Base-by-base conservation (phyloP, 2,113 vertebrate genomes). In the Tetrax tetrax region DNA sequence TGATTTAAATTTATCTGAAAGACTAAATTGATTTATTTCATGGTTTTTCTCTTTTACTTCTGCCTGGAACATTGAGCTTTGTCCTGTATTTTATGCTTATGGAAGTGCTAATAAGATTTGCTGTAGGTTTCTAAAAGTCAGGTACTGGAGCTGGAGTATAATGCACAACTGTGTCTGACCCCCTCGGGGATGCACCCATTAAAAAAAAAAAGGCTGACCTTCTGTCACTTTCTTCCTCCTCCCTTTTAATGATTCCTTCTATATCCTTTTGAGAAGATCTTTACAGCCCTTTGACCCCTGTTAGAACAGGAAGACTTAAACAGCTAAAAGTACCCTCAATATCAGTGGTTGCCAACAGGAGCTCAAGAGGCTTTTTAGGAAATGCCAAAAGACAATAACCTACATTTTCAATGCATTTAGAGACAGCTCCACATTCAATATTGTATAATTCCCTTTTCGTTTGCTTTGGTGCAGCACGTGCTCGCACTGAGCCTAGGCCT, bases 271-370 rank as follows among this genome's bases (percentile, higher is more conserved):
- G 97, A 98, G 97, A 97, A 98, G 98, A 98, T 98, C 97, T 98
- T 98, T 98, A 97, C 89, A 97, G 97, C 97, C 98, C 97, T 98
- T 97, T 98, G 98, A 98, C 98, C 98, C 97, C 98, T 98, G 98
- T 98, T 97, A 98, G 97, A 97, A 97, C 95, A 97, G 94, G 97
- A 97, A 96, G 97, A 97, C 96, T 98, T 98, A 97, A 97, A 97
- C 93, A 98, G 98, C 97, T 97, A 96, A 97, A 97, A 97, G 98
- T 97, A 96, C 91, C 94, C 96, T 97, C 93, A 91, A 48, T 96
- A 95, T 95, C 72, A 72, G 97, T 9, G 15, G 95, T 96, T 96
- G 95, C 92, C 93, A 96, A 96, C 79, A 96, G 96, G 97, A 97
- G 97, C 98, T 97, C 97, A 97, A 95, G 97, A 97, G 97, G 97